Evolutionary conservation across 2,888 invertebrate genomes (phyloP), one percentile per base, ranked within the genome.

Genomic region (Leptothorax acervorum): DNA sequence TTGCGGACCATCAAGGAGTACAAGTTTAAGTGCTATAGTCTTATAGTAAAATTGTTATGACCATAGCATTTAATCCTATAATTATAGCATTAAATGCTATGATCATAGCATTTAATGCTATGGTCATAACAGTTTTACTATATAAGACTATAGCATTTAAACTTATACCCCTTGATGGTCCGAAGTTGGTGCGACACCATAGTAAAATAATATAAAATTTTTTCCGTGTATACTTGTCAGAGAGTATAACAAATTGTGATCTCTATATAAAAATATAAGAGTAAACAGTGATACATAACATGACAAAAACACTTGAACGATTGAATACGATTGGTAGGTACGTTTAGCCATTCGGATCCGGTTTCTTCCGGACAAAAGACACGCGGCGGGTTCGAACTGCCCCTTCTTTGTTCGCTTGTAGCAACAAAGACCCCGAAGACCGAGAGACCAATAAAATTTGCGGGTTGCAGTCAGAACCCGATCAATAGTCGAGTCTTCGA

Each of bases 401-500:
- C 82, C 75, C 55, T 78, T 71, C 75, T 85, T 57, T 70, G 70
- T 82, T 66, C 48, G 62, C 62, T n/a, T 18, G 12, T 48, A 65
- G 55, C 66, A 42, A 9, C 42, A 42, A 42, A 73, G 18, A 53
- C 55, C 51, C 68, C 51, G 39, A 87, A 60, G 83, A 71, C 51
- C 5, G 23, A 63, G 73, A 39, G 31, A 63, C 78, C 81, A 68
- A 88, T 88, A 85, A 84, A 85, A 88, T 78, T 76, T 63, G 71
- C 23, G 15, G 68, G 73, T 74, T 78, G 65, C 78, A 63, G 68
- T 66, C 48, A 39, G 39, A 79, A 55, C 71, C 60, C 73, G 87
- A 88, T 89, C 89, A 62, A 88, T 87, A 87, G 18, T 28, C 85
- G 42, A 85, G 83, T 68, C 70, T 78, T 48, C 35, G 65, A 81